These are phyloP conservation scores for Neosilurus hyrtlii DNA, from an alignment of 2,797 vertebrate genomes.

Conservation along the genomic window DNA sequence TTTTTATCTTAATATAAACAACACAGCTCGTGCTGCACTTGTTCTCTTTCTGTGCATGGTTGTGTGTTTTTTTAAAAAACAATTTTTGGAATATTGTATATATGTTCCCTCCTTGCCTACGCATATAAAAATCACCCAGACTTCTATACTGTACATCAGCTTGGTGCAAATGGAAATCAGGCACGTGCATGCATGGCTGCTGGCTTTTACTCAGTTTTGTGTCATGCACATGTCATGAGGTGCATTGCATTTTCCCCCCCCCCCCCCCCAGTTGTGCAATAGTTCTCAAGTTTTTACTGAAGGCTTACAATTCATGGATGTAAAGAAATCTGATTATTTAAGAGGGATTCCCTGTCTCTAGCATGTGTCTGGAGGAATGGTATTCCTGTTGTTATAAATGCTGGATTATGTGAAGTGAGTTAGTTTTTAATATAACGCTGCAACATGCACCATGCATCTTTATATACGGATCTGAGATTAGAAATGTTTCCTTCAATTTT, in stretches of 20 bases:
- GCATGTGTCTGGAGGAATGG: too few relatives aligned
- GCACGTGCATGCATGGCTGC: neutral
- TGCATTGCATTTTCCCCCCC: neutral
- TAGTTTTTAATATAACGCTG: neutral
- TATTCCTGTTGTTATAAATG: too few relatives aligned
- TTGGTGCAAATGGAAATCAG: neutral
- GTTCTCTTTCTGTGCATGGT: neutral
- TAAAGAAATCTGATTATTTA: neutral
- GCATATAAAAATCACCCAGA: conserved; percentile 23
- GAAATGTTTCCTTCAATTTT: neutral
- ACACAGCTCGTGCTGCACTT: neutral
- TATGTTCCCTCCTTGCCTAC: neutral
- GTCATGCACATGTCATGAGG: neutral
- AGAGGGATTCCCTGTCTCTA: neutral
- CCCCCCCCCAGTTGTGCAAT: neutral
- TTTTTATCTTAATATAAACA: neutral
- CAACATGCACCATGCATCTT: too few relatives aligned
- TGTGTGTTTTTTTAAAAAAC: conserved; percentile 28
- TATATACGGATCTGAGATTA: neutral
- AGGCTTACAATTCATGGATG: neutral
- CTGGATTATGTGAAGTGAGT: neutral
- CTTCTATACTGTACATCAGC: neutral
- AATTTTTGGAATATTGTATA: neutral
- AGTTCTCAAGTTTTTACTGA: too few relatives aligned
- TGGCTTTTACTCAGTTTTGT: neutral